Evolutionary conservation across 2,797 vertebrate species (phyloP), one percentile per base, ranked within the genome.

Genomic region (Sebastes miniatus): DNA sequence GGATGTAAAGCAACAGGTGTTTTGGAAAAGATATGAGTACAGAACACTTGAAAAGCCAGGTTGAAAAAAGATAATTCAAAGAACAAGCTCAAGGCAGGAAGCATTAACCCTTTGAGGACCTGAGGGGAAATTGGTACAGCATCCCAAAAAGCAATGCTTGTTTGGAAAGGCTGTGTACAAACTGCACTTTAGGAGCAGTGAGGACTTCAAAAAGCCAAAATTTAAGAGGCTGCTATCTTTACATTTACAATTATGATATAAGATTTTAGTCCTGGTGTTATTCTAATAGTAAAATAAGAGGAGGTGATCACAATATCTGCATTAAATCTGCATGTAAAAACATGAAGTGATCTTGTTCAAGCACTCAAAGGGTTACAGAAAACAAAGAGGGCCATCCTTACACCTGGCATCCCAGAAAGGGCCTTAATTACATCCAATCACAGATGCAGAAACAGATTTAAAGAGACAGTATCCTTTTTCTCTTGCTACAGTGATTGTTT

Each of bases 381-480:
- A 96, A 85, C 92, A 95, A 94, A 93, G 90, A 95, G 87, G 93
- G 87, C 90, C 93, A 89, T 92, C 88, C 88, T 94, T 95, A 84
- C 90, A 92, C 93, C 87, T 84, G 87, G 87, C 91, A 95, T 90
- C 94, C 93, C 91, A 95, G 87, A 95, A 69, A 93, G 91, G 90
- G 64, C 58, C 73, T 89, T 73, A 52, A 85, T 84, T 79, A 88
- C 86, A 90, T 90, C 92, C 81, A 93, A 82, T 91, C 89, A 94
- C 86, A 93, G 91, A 90, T 89, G 86, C 83, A 89, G 86, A 87
- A 89, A 93, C 79, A 91, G 93, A 94, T 95, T 96, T 96, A 96
- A 96, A 97, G 97, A 97, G 96, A 97, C 96, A 96, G 96, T 95
- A 97, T 96, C 94, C 95, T 93, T 96, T 95, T 88, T 81, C 80